Evolutionary conservation across 2,888 invertebrate species (phyloP).

Genomic region (Entomobrya proxima): DNA sequence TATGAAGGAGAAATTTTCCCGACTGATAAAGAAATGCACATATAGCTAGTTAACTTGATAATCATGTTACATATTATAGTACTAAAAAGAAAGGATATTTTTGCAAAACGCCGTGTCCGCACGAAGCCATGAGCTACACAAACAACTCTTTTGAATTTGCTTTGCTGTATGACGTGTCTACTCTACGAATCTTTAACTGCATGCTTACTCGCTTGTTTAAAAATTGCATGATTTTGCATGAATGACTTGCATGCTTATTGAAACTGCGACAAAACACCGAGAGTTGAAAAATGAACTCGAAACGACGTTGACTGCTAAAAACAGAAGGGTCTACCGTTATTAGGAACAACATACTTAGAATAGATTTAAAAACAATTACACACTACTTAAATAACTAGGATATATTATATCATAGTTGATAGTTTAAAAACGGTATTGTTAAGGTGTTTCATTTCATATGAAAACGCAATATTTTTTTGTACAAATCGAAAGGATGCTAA

Average conservation of each 20-base stretch:
- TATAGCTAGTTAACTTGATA: not conserved
- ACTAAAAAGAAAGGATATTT: too few species aligned
- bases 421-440: not conserved
- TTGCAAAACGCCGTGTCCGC: not conserved
- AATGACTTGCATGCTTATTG: conserved; percentile 44
- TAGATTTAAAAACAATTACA: too few species aligned
- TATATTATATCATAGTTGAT: too few species aligned
- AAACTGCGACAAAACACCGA: conserved; percentile 28
- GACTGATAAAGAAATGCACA: not conserved
- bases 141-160: not conserved
- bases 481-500: conserved; percentile 56
- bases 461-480: conserved; percentile 36
- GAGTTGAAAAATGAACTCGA: not conserved
- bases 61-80: not conserved
- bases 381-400: too few species aligned
- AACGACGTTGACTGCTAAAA: not conserved
- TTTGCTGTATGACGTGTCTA: not conserved
- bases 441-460: not conserved
- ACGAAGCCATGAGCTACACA: not conserved
- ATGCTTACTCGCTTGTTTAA: conserved; percentile 33
- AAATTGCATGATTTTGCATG: conserved; percentile 26
- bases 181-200: not conserved
- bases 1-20: not conserved
- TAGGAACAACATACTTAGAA: not conserved
- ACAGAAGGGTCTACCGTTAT: conserved; percentile 49